phyloP scores from a whole-genome alignment of 1,140 invertebrate genomes.

The Mercenaria mercenaria region DNA sequence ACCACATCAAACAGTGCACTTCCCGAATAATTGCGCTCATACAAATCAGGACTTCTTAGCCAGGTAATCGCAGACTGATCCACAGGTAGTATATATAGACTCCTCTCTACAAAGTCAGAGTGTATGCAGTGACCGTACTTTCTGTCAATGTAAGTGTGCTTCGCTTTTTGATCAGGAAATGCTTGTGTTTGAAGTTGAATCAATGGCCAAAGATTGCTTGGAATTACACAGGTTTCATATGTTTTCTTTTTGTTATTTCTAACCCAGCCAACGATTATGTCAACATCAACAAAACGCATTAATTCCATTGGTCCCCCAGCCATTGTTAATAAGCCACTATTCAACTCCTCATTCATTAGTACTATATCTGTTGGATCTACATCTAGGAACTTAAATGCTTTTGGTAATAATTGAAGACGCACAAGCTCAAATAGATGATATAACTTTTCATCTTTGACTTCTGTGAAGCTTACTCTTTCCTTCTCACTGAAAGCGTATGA shows the following conservation, averaged over 20 bases:
- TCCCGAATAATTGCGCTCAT: background rate
- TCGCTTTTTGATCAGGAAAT: background rate
- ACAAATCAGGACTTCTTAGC: background rate
- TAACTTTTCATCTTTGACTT: background rate
- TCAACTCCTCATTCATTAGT: background rate
- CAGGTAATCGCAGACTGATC: background rate
- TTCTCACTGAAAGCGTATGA: background rate
- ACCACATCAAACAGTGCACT: background rate
- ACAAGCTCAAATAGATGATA: background rate
- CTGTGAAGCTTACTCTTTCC: background rate
- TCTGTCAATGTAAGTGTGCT: background rate
- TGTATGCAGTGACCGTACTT: background rate
- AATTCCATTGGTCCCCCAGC: background rate
- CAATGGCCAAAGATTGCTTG: background rate
- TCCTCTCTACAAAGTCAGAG: background rate
- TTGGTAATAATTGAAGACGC: background rate
- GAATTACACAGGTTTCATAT: background rate
- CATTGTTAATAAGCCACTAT: background rate
- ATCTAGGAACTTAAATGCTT: background rate
- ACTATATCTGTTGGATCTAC: background rate
- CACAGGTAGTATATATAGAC: background rate
- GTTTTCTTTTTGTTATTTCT: background rate
- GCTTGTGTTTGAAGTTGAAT: background rate
- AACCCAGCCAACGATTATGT: background rate
- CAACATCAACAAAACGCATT: background rate